phyloP scores from a whole-genome alignment of 2,888 invertebrate genomes.

The Ceratothoa steindachneri region DNA sequence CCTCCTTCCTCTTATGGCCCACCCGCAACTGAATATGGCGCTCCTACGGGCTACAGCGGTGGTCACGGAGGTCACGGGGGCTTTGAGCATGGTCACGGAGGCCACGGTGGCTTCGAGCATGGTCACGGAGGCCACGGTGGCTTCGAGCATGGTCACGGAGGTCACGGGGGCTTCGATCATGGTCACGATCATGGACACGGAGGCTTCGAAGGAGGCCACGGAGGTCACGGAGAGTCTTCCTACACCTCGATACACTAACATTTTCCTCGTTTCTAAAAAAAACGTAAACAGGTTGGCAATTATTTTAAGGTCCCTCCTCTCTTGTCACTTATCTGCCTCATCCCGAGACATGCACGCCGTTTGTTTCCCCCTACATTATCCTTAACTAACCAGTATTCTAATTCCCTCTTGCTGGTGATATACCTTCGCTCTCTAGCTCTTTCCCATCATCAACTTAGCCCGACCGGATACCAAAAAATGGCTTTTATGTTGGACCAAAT shows the following conservation, averaged over 20 bases:
- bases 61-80: not conserved
- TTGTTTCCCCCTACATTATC: not conserved
- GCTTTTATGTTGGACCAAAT: too few species aligned
- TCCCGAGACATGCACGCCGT: not conserved
- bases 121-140: not conserved
- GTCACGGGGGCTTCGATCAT: not conserved
- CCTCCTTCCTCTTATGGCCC: not conserved
- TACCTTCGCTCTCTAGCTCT: too few species aligned
- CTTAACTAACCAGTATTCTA: not conserved
- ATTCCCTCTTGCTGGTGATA: too few species aligned
- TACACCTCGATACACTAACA: not conserved
- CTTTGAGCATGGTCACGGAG: not conserved
- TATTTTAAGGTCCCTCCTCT: not conserved
- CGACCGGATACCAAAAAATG: too few species aligned
- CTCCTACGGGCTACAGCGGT: not conserved
- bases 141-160: not conserved
- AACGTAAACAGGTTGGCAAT: not conserved
- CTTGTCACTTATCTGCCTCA: not conserved
- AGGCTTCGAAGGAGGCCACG: slow-evolving; percentile 1
- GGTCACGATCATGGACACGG: not conserved
- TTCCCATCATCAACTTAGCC: not conserved
- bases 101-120: not conserved
- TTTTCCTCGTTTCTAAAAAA: not conserved
- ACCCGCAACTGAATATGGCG: not conserved
- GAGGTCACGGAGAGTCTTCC: slow-evolving; percentile 7